Evolutionary conservation across 2,888 invertebrate species (phyloP), one percentile per base, ranked within the genome.

Genomic region (Scaptomyza flava): DNA sequence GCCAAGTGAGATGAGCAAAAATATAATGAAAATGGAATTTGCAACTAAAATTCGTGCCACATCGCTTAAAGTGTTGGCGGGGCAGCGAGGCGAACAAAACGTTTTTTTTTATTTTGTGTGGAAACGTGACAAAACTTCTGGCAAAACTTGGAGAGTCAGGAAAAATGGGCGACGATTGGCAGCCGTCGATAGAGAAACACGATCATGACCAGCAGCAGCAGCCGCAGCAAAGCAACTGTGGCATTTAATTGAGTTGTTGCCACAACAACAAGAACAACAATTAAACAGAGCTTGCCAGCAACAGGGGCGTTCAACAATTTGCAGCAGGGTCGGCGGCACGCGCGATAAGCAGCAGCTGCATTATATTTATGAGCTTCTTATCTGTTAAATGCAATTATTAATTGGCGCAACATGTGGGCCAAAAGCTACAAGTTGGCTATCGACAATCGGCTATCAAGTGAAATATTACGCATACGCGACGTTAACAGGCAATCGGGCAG

Each of bases 301-400:
- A 30, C 34, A 42, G 54, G 68, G 72, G 72, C 72, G 77, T 74
- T 52, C 23, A 59, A 68, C 56, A 72, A 64, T 61, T 72, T 71
- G 63, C 33, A 31, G 51, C 62, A n/a, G 20, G n/a, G 23, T 20
- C 9, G 57, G 77, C 9, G 57, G 77, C 77, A 65, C 74, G 77
- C 60, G 74, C 71, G 74, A 73, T 71, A 73, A 77, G 70, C 57
- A 62, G 66, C 70, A 61, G 72, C 56, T 45, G 23, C 36, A 14
- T 1, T 36, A n/a, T 6, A 36, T 38, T n/a, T 36, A 38, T 50
- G 51, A 38, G 56, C 56, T 38, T 45, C 63, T 78, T 83, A 81
- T 87, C 84, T 64, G 57, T 45, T 66, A 68, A 67, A 60, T 74
- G 72, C 65, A 74, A 75, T 81, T 84, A 82, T 87, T 87, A 87